Evolutionary conservation across 2,888 invertebrate species (phyloP), one percentile per base, ranked within the genome.

Genomic region (Laothoe populi): DNA sequence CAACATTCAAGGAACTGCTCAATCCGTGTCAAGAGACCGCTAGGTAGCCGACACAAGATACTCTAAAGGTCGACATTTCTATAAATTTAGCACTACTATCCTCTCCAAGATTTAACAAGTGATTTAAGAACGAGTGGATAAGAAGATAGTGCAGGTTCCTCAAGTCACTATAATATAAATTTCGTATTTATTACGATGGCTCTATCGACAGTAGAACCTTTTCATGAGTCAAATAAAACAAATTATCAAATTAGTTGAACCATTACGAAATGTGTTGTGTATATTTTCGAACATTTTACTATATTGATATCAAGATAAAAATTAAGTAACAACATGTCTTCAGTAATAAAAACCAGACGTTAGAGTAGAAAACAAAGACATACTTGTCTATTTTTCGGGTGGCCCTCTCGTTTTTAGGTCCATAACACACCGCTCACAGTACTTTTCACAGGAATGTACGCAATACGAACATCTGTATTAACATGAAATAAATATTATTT

Each of bases 391-490:
- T 53, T 10, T 53, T 16, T 53, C 35, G 67, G 66, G 68, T 68
- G 71, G 70, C 72, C 69, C 73, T 71, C 78, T 77, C 72, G 75
- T 79, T 75, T 77, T 70, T 71, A 70, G 65, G 63, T 70, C 68
- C 67, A 67, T 64, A 63, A 64, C 60, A 60, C 66, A 70, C 57
- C 63, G 64, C 62, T 66, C 53, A 53, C 35, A 65, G 64, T 71
- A 59, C 62, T 71, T 68, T 65, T 66, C 60, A 59, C 59, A 57
- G 57, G 61, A 63, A 61, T 61, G 67, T 74, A 72, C 69, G 71
- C 71, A 74, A 71, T 70, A 57, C 62, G 61, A 67, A 64, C 66
- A 74, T 61, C 71, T 65, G 59, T 31, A 66, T 70, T 75, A 72
- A 72, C 73, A 70, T 69, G 48, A 66, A 72, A 73, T 69, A 66